Base-by-base conservation (phyloP, 2,113 vertebrate species). In the Gymnogyps californianus region DNA sequence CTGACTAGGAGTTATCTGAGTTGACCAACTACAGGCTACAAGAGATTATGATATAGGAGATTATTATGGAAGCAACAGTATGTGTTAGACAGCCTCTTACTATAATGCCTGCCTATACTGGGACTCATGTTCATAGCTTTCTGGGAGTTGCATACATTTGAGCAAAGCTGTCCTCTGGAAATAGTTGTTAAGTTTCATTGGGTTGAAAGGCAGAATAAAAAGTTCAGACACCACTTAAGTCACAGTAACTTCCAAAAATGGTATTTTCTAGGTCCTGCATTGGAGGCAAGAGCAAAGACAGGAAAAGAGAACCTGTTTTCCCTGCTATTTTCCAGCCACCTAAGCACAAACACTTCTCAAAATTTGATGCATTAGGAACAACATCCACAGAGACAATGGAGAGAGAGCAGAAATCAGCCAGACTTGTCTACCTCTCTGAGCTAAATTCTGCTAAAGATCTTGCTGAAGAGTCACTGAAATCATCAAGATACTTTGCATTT, bases 331-430 rank as follows among this genome's bases (percentile, higher is more conserved):
- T 57, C 19, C 42, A 58, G 21, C 36, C 9, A 40, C 42, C 5
- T n/a, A 19, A n/a, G 16, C 0, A 1, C 20, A 64, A 91, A 65
- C 0, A 0, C 10, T 76, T 42, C 44, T 44, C 26, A 40, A 58
- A 22, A 62, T 51, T 32, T 25, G 8, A 34, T 36, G 10, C 9
- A 11, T 47, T 57, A 64, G 6, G n/a, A 88, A 36, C 4, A 25
- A 28, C 11, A 65, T 4, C 25, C 29, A 36, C 36, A 18, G 17
- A 66, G n/a, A 51, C 7, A 55, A 31, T 21, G 10, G 16, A 79
- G n/a, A 34, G 20, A 49, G 17, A 36, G 10, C 8, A 80, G 49
- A 16, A 89, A 64, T 47, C 24, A 78, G 19, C 10, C 40, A 40
- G 42, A 42, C 7, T 42, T 51, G 24, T 36, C 21, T 26, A 5